Percentiles rank a stretch among this genome's conserved stretches.
phyloP scores from a whole-genome alignment of 2,113 vertebrate genomes.

The Machaerirhynchus nigripectus region DNA sequence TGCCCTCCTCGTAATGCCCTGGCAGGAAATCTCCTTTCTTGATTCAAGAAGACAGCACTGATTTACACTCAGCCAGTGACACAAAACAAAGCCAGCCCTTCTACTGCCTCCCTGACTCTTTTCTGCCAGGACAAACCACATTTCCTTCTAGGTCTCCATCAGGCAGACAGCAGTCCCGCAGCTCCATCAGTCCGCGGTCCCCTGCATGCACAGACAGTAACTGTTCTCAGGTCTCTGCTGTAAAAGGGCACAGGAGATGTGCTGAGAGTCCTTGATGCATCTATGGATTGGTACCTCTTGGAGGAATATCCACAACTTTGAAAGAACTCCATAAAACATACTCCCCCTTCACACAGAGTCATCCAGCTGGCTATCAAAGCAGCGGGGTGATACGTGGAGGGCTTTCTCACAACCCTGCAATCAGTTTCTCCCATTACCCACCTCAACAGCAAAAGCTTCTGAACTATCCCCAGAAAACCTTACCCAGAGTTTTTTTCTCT shows the following conservation, averaged over 20 bases:
- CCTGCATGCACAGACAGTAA: background rate
- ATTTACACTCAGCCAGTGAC: background rate
- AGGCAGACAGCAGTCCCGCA: background rate
- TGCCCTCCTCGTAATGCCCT: background rate
- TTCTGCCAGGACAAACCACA: background rate
- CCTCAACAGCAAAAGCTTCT: background rate
- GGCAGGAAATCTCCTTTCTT: background rate
- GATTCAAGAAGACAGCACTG: background rate
- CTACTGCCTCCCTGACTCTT: background rate
- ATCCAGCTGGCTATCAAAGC: background rate
- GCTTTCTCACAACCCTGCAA: background rate
- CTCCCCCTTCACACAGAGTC: background rate
- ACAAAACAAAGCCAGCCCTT: background rate
- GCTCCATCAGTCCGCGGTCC: background rate
- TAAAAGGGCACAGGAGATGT: background rate
- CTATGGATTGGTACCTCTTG: background rate
- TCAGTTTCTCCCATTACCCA: background rate
- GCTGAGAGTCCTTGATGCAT: background rate
- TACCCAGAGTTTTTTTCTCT: constrained; percentile 73
- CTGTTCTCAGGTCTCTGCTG: background rate
- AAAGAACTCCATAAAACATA: background rate
- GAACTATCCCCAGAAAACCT: background rate
- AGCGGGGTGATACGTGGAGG: rapidly evolving
- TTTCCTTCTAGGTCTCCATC: background rate
- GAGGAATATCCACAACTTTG: background rate